Evolutionary conservation across 2,113 vertebrate species (phyloP).

Genomic region (Lophius piscatorius): DNA sequence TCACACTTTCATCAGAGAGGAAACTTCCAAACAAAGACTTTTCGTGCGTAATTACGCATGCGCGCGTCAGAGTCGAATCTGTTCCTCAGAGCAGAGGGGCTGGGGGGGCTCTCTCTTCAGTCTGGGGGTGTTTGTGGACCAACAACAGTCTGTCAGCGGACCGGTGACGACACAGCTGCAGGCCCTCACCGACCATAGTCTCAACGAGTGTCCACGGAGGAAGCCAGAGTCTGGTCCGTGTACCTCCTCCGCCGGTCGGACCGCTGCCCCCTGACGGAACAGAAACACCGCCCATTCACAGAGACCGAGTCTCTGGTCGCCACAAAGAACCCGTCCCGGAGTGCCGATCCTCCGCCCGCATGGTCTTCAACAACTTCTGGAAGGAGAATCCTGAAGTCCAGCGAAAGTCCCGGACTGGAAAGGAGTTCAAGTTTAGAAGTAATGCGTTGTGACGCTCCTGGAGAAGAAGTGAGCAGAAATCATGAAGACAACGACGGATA

Average conservation of each 20-base stretch:
- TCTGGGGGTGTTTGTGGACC: background rate
- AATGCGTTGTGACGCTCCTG: conserved; percentile 16
- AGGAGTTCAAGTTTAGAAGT: conserved; percentile 43
- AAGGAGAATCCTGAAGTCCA: conserved; percentile 6
- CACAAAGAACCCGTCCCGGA: conserved; percentile 9
- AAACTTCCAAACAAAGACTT: conserved; percentile 31
- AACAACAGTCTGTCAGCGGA: conserved; percentile 2
- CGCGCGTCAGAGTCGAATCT: too few relatives aligned
- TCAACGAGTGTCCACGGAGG: background rate
- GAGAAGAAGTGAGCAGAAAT: background rate
- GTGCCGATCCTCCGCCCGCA: conserved; percentile 44
- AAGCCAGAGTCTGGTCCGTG: conserved; percentile 18
- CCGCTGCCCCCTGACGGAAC: conserved; percentile 30
- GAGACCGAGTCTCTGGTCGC: background rate
- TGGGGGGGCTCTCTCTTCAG: background rate
- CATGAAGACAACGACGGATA: background rate
- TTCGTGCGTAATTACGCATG: conserved; percentile 44
- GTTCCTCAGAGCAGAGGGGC: background rate
- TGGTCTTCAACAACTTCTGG: conserved; percentile 39
- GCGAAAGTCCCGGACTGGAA: background rate
- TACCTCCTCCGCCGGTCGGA: conserved; percentile 49
- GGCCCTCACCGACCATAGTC: conserved; percentile 28
- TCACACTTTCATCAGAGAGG: conserved; percentile 2
- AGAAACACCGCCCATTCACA: conserved; percentile 23
- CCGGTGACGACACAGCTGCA: conserved; percentile 1